Conservation (phyloP, 2,888 invertebrate species). For the Phengaris arion region DNA sequence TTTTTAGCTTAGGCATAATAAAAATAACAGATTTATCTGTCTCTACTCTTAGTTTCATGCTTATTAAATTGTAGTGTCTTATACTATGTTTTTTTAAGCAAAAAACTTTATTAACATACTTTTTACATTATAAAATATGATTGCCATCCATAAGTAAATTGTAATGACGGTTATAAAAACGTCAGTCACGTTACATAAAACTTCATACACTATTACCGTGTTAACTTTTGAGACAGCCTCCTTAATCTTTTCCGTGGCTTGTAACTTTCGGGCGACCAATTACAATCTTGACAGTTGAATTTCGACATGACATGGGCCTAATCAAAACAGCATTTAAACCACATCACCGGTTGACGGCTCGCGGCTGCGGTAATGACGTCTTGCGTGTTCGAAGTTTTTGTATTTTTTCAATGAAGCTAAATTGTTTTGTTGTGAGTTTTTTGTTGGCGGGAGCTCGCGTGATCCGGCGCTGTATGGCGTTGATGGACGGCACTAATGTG, state of each 20-base stretch:
- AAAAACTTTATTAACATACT: not conserved
- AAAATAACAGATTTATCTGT: not conserved
- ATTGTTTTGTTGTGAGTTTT: conserved; percentile 64
- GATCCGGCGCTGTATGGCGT: conserved; percentile 53
- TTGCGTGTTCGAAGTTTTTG: conserved; percentile 53
- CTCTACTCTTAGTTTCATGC: not conserved
- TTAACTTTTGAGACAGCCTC: conserved; percentile 41
- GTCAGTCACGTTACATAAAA: conserved; percentile 37
- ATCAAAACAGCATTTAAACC: conserved; percentile 80
- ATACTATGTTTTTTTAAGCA: too few species aligned
- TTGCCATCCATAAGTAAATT: conserved; percentile 24
- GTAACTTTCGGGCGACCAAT: conserved; percentile 74
- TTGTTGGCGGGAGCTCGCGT: conserved; percentile 58
- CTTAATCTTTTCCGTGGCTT: conserved; percentile 57
- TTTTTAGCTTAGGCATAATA: not conserved
- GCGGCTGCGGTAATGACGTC: conserved; percentile 75
- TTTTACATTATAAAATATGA: conserved; percentile 14
- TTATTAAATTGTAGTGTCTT: not conserved
- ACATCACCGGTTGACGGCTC: conserved; percentile 77
- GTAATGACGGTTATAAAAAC: conserved; percentile 35
- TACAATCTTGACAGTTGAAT: conserved; percentile 80
- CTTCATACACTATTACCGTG: conserved; percentile 23
- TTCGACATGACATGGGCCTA: conserved; percentile 81
- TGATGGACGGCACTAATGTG: conserved; percentile 72
- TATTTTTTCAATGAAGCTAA: conserved; percentile 63